Evolutionary conservation across 1,140 invertebrate species (phyloP).

Genomic region (Chymomyza costata): DNA sequence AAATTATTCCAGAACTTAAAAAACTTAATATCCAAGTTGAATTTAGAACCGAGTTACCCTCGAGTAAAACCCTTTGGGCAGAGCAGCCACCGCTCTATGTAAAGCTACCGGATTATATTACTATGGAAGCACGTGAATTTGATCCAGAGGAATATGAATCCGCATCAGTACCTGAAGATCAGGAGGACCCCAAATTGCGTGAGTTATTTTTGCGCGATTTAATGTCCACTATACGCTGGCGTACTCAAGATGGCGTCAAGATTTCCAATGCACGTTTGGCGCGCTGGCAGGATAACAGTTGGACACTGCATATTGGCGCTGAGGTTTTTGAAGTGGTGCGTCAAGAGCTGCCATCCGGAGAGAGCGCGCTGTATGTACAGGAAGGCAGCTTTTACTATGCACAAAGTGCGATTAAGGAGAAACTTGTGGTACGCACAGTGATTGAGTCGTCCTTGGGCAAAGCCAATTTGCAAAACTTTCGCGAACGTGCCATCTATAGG

Average conservation of each 20-base stretch:
- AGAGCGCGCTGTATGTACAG: conserved; percentile 26
- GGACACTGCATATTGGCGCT: conserved; percentile 44
- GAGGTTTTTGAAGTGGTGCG: conserved; percentile 42
- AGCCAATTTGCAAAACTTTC: conserved; percentile 32
- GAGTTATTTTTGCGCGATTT: conserved; percentile 20
- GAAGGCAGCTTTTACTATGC: conserved; percentile 19
- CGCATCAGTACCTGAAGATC: too few species aligned
- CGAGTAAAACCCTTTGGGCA: too few species aligned
- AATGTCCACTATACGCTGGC: conserved; percentile 40
- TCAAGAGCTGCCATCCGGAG: conserved; percentile 1
- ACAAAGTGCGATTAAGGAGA: conserved; percentile 25
- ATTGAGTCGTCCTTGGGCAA: conserved; percentile 37
- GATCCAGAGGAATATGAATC: too few species aligned
- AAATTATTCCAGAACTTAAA: too few species aligned
- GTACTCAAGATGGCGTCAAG: conserved; percentile 11
- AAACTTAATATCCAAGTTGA: too few species aligned
- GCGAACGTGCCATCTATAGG: conserved; percentile 18
- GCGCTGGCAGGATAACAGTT: conserved; percentile 40
- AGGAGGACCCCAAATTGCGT: conserved; percentile 15
- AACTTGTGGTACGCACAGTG: conserved; percentile 36
- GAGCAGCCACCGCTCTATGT: too few species aligned
- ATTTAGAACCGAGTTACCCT: too few species aligned
- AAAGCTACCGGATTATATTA: too few species aligned
- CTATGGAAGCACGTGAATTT: too few species aligned
- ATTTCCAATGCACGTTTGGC: conserved; percentile 42